A percentile compares a stretch with the other conserved stretches of the same genome.
These are phyloP conservation scores for Arenaria interpres DNA, from an alignment of 2,113 vertebrate genomes.

Conservation along the genomic window DNA sequence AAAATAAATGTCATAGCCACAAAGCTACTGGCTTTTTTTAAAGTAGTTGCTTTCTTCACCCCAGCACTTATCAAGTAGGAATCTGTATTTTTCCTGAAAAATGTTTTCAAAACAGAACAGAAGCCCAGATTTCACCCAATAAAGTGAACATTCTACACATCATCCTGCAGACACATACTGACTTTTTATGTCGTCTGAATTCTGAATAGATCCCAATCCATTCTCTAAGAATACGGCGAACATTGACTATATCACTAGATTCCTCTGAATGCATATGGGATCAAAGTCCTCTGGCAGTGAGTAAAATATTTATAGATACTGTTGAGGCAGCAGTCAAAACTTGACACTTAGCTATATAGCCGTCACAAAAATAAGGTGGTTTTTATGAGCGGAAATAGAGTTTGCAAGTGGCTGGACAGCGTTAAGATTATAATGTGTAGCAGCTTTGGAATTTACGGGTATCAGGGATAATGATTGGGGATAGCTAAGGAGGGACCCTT, in stretches of 20 bases:
- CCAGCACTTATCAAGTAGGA: background rate
- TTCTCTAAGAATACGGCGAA: background rate
- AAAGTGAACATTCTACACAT: background rate
- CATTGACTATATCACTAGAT: background rate
- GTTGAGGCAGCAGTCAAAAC: background rate
- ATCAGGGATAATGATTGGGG: background rate
- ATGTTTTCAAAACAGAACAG: background rate
- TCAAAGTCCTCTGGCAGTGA: background rate
- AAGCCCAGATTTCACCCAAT: background rate
- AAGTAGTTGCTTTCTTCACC: background rate
- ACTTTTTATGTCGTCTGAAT: background rate
- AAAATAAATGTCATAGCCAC: background rate
- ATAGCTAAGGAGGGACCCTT: background rate
- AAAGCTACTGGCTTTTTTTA: background rate
- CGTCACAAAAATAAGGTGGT: background rate
- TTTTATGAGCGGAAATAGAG: background rate
- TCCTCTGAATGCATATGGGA: background rate
- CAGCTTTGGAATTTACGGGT: background rate
- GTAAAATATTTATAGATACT: background rate
- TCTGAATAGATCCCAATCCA: background rate
- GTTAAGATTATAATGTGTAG: background rate
- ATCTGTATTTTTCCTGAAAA: background rate
- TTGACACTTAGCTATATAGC: background rate
- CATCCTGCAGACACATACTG: background rate
- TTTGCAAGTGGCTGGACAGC: background rate